A percentile compares a stretch with the other conserved stretches of the same genome.
These are phyloP conservation scores for Cinclus cinclus DNA, from an alignment of 2,113 vertebrate genomes.

Conservation along the genomic window DNA sequence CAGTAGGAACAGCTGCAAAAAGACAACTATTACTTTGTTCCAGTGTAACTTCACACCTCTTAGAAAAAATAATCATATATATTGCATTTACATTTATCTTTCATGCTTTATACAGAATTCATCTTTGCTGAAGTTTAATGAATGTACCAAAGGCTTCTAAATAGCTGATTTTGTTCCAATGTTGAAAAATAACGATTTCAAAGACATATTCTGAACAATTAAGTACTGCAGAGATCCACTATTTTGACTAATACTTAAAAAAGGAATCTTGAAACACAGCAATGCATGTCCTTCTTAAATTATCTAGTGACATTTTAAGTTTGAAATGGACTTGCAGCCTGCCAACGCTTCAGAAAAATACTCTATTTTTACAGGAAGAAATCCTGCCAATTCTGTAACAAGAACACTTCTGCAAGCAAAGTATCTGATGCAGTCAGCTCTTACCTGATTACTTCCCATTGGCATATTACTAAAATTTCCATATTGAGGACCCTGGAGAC, in stretches of 20 bases:
- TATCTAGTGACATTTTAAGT: background rate
- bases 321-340: background rate
- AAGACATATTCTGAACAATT: background rate
- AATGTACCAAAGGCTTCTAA: background rate
- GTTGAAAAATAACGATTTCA: background rate
- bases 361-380: background rate
- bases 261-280: background rate
- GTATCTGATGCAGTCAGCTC: background rate
- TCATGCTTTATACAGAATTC: background rate
- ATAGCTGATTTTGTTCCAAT: background rate
- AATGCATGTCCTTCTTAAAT: background rate
- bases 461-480: constrained; percentile 76
- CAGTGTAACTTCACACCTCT: background rate
- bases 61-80: background rate
- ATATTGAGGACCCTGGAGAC: constrained; percentile 76
- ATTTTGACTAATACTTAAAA: background rate
- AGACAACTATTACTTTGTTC: background rate
- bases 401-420: background rate
- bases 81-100: background rate
- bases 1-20: background rate
- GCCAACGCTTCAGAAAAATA: background rate
- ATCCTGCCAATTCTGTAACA: background rate
- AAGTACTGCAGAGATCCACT: background rate
- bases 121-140: background rate
- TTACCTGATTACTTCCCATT: constrained; percentile 79